Base-by-base conservation (phyloP, 1,140 invertebrate genomes). In the Drosophila littoralis region DNA sequence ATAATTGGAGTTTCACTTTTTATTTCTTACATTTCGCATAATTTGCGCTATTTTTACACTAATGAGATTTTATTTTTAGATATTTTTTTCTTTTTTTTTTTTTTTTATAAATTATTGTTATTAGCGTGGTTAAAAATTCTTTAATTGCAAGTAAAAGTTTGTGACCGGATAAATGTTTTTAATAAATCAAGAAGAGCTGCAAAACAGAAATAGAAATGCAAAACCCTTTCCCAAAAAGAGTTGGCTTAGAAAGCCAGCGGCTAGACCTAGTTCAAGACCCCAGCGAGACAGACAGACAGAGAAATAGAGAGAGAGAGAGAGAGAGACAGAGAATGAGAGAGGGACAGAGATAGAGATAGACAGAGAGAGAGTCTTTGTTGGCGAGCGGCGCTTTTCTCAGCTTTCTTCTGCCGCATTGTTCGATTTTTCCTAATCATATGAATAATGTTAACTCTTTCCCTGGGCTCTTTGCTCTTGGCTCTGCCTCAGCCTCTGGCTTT, bases 401-500 rank as follows among this genome's bases (percentile, higher is more conserved):
- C 68, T 71, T 64, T 64, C 68, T 71, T 74, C 55, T 59, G 48
- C 6, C 35, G 54, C 83, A 89, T 88, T 88, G 83, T 88, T 88
- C 83, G 84, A 89, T 89, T 88, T 86, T 88, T 83, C 84, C 83
- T 88, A 88, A 88, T 88, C 84, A 86, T 86, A 86, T 86, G 85
- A 79, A 78, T 77, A 78, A 79, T 71, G 63, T 69, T 52, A 45
- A 12, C n/a, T 51, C 51, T 61, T 55, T 59, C 13, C 65, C 59
- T 61, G 55, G 40, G 40, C 69, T 64, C 55, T 60, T 48, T 13
- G 15, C 61, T 61, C 17, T 52, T 22, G 22, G 22, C 63, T 54
- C 50, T 48, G 51, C 55, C 51, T 46, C 50, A 48, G 51, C 55
- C 51, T 54, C 50, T 60, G 12, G 51, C 77, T 88, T 86, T 86